Conservation (phyloP, 2,888 invertebrate genomes). For the Macropis europaea region DNA sequence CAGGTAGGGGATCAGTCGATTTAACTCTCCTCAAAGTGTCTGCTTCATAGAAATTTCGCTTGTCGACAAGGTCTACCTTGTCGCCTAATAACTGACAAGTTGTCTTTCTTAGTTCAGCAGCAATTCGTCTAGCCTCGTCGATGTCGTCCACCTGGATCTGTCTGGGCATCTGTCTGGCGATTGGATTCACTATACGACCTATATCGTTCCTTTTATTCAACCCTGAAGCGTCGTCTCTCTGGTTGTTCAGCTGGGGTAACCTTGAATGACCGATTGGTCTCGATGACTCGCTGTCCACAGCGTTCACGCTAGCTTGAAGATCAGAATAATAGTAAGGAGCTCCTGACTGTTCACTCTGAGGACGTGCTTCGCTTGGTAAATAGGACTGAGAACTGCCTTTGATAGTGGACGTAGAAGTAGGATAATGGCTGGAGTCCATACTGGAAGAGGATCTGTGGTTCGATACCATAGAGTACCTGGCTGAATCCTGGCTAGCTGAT, state of each 20-base stretch:
- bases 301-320: slow-evolving; percentile 77
- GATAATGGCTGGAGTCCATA: slow-evolving; percentile 57
- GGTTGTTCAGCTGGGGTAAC: slow-evolving; percentile 85
- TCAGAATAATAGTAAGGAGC: slow-evolving; percentile 95
- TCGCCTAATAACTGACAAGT: slow-evolving; percentile 74
- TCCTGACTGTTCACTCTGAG: slow-evolving; percentile 82
- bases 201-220: slow-evolving; percentile 82
- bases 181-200: slow-evolving; percentile 87
- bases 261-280: slow-evolving; percentile 66
- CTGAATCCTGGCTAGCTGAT: slow-evolving; percentile 63
- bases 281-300: slow-evolving; percentile 48
- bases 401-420: slow-evolving; percentile 61
- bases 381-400: slow-evolving; percentile 51
- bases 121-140: slow-evolving; percentile 75
- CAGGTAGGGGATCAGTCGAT: slow-evolving; percentile 74
- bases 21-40: slow-evolving; percentile 82
- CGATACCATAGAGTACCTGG: slow-evolving; percentile 60
- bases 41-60: slow-evolving; percentile 88
- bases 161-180: slow-evolving; percentile 76
- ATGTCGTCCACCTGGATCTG: slow-evolving; percentile 74
- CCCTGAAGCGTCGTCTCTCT: slow-evolving; percentile 84
- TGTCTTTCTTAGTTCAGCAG: slow-evolving; percentile 76
- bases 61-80: slow-evolving; percentile 81
- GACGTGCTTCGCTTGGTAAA: slow-evolving; percentile 52
- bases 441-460: slow-evolving; percentile 69